Evolutionary conservation across 2,113 vertebrate genomes (phyloP), one percentile per base, ranked within the genome.

Genomic region (Petrocephalus microphthalmus): DNA sequence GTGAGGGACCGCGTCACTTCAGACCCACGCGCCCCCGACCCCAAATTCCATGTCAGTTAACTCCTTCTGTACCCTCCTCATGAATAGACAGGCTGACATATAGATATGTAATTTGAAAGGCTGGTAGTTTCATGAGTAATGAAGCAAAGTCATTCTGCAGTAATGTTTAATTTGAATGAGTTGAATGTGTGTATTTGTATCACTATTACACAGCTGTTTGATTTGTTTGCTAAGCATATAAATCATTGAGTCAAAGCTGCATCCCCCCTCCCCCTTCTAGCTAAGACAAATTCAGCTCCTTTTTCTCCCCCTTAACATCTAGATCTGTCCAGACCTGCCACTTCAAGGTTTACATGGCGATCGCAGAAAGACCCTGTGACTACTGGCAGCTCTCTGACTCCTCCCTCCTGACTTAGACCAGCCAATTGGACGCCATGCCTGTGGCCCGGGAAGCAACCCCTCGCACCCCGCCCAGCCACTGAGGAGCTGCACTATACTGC

Each of bases 1-100:
- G 97, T 98, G 91, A 96, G 94, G 8, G n/a, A 37, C 74, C 25
- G 8, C n/a, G 22, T 86, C 83, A 47, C 17, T 33, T 47, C 74
- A 71, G 83, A 51, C 54, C 10, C 25, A 45, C 57, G 49, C 84
- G 57, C 71, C 10, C 49, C 49, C 78, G 56, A 82, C 78, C 56
- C 51, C 74, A 56, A 56, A 42, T 60, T 42, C 83, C 51, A 45
- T 57, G 33, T 85, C 47, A 15, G 15, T 67, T 85, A 53, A 51
- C 74, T 22, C n/a, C 15, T 52, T 52, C 60, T 53, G 37, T 57
- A 20, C 19, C 51, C 51, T 54, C 15, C 4, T 86, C 22, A 22
- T 64, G 17, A 53, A 7, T 42, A 19, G 15, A 15, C 29, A 15
- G 17, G 29, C 19, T 81, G 74, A 6, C 74, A 4, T 20, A 57